These are phyloP conservation scores for Scaptodrosophila lebanonensis DNA, from an alignment of 1,140 invertebrate species.

Conservation along the genomic window DNA sequence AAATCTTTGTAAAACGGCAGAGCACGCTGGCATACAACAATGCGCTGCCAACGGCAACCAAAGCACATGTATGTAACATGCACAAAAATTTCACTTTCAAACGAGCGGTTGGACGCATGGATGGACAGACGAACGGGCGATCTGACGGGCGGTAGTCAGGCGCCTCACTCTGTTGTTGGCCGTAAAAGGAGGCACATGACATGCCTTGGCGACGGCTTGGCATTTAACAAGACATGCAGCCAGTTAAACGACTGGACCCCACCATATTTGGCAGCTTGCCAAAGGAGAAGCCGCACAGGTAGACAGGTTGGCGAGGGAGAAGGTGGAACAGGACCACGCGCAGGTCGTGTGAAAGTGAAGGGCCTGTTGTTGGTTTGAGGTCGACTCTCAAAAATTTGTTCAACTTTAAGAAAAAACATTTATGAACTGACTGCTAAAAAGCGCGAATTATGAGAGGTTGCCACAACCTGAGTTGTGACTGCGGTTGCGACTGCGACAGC, in stretches of 20 bases:
- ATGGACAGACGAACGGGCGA: neutral
- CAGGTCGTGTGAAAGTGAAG: conserved; percentile 60
- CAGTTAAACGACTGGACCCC: conserved; percentile 26
- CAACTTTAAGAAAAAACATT: conserved; percentile 35
- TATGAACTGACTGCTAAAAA: conserved; percentile 42
- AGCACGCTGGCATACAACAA: no score
- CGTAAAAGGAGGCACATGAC: conserved; percentile 58
- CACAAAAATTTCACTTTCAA: conserved; percentile 65
- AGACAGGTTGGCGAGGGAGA: neutral
- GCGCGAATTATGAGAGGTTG: conserved; percentile 32
- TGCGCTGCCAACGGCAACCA: neutral
- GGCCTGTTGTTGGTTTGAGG: conserved; percentile 25
- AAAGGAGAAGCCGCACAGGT: no score
- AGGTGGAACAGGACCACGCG: neutral
- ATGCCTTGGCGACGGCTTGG: conserved; percentile 44
- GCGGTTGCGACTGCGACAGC: no score
- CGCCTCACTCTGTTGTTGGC: conserved; percentile 37
- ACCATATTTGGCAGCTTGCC: conserved; percentile 28
- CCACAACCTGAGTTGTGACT: conserved; percentile 7
- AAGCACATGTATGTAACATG: conserved; percentile 43
- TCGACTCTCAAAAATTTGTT: neutral
- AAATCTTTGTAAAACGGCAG: no score
- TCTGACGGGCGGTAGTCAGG: conserved; percentile 9
- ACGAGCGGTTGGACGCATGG: conserved; percentile 8
- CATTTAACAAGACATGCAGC: conserved; percentile 45